Base-by-base conservation (phyloP, 2,113 vertebrate genomes). In the Hemibagrus wyckioides region DNA sequence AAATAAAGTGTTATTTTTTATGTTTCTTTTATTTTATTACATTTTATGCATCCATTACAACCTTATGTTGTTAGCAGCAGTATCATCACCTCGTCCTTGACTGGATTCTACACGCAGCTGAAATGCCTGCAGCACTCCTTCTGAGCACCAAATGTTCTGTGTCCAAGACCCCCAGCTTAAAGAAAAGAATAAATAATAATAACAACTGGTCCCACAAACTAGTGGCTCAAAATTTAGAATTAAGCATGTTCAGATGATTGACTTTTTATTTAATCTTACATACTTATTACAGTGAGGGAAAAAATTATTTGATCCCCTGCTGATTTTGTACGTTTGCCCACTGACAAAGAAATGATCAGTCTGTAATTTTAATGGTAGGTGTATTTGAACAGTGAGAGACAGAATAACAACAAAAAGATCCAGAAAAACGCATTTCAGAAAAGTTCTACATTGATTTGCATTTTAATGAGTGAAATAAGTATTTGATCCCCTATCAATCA, bases 31-130 rank as follows among this genome's bases (percentile, higher is more conserved):
- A 33, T 5, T 30, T 10, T 1, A 41, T 41, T 23, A 2, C 3
- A n/a, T n/a, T n/a, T n/a, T n/a, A n/a, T n/a, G n/a, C n/a, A n/a
- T n/a, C n/a, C n/a, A n/a, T 61, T 28, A 61, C 6, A 61, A 85
- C 84, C 84, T 44, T 6, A 85, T 85, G 84, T 85, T 85, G 57
- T 85, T 85, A 13, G 57, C 84, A 79, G 84, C 84, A 1, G 56
- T 85, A 15, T 85, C 73, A 85, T 85, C 44, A 1, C 0, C 5
- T 1, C 0, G 0, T 10, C 52, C 48, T 28, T 75, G 83, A 41
- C n/a, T 2, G 9, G 30, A 2, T 30, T 84, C 30, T 0, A 84
- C 83, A 36, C 14, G 30, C 25, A 84, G 30, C 67, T 84, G 67
- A 17, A 84, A 84, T 28, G 83, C 11, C 10, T 6, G 28, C 30